Evolutionary conservation across 2,888 invertebrate species (phyloP).

Genomic region (Rhorus exstirpatorius): DNA sequence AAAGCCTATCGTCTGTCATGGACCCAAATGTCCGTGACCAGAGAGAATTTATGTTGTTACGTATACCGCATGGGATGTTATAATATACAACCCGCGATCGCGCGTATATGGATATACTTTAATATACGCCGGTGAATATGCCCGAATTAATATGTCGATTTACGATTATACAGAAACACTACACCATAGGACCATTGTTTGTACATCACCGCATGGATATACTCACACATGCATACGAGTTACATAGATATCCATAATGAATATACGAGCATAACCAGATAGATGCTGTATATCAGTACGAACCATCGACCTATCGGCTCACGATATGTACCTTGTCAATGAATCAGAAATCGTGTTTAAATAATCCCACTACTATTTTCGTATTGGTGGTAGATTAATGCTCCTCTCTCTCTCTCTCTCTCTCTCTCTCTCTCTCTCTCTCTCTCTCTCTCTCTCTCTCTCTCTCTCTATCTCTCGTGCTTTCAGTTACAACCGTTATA

Average conservation of each 20-base stretch:
- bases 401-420: constrained; percentile 4
- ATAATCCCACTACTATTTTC: constrained; percentile 58
- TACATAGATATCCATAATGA: too few relatives aligned
- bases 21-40: constrained; percentile 22
- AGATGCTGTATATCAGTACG: constrained; percentile 41
- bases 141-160: constrained; percentile 62
- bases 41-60: constrained; percentile 17
- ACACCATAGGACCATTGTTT: constrained; percentile 40
- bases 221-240: neutral
- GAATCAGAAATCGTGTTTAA: constrained; percentile 63
- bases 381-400: constrained; percentile 58
- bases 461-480: constrained; percentile 4
- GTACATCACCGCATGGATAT: too few relatives aligned
- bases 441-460: too few relatives aligned
- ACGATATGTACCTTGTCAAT: constrained; percentile 54
- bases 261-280: constrained; percentile 16
- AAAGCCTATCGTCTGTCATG: constrained; percentile 28
- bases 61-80: neutral
- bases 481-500: constrained; percentile 32
- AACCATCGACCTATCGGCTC: constrained; percentile 44
- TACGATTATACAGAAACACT: constrained; percentile 60
- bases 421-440: too few relatives aligned
- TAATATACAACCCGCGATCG: neutral
- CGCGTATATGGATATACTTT: neutral
- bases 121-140: constrained; percentile 26